A percentile compares a stretch with the other conserved stretches of the same genome.
phyloP scores from a whole-genome alignment of 2,797 vertebrate species.

The Acipenser transmontanus region DNA sequence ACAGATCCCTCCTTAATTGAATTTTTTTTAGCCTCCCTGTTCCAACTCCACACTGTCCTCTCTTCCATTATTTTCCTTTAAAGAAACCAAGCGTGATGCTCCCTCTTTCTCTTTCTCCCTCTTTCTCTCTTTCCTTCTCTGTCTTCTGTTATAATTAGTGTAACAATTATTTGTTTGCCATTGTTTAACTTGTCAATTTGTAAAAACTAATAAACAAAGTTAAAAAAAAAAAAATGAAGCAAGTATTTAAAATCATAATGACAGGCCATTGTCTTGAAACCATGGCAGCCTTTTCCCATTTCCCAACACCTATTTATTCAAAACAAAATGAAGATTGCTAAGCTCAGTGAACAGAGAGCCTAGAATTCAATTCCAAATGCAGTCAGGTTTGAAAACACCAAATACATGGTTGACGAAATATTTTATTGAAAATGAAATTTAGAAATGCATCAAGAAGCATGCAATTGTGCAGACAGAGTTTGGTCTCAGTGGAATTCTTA shows the following conservation, averaged over 20 bases:
- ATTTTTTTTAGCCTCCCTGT: too few species aligned
- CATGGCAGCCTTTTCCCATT: slow-evolving; percentile 17
- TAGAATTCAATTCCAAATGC: slow-evolving; percentile 5
- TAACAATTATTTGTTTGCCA: too few species aligned
- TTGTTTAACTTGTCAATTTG: too few species aligned
- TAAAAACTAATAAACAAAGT: too few species aligned
- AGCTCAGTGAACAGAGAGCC: slow-evolving; percentile 12
- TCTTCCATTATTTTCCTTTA: too few species aligned
- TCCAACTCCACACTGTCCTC: too few species aligned
- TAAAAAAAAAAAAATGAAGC: slow-evolving; percentile 22
- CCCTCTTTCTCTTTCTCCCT: too few species aligned
- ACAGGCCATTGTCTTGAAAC: slow-evolving; percentile 31
- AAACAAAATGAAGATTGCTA: slow-evolving; percentile 26
- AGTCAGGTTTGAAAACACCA: slow-evolving; percentile 16
- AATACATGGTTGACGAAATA: slow-evolving; percentile 3
- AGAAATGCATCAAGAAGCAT: background rate
- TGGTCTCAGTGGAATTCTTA: background rate
- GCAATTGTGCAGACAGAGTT: background rate
- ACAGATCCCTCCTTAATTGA: too few species aligned
- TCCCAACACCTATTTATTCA: slow-evolving; percentile 36
- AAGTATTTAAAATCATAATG: slow-evolving; percentile 39
- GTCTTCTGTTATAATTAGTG: too few species aligned
- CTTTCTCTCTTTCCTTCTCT: too few species aligned
- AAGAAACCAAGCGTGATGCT: too few species aligned
- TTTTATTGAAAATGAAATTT: slow-evolving; percentile 4